These are phyloP conservation scores for Calonectris borealis DNA, from an alignment of 2,113 vertebrate genomes.

Conservation along the genomic window DNA sequence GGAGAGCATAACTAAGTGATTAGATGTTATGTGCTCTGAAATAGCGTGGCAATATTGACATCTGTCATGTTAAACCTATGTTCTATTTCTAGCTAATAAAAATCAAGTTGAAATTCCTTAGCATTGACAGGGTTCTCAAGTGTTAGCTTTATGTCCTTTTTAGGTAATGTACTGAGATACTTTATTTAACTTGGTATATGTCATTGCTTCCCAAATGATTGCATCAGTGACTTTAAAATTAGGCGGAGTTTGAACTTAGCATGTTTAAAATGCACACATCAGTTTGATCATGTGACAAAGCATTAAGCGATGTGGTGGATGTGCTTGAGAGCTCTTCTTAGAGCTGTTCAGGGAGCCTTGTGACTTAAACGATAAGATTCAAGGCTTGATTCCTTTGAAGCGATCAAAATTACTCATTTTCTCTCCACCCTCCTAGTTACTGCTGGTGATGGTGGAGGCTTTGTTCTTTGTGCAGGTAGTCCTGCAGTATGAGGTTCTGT, in stretches of 20 bases:
- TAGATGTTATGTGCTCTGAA: fast-evolving
- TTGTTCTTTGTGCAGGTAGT: not conserved
- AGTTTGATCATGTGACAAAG: not conserved
- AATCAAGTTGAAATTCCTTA: fast-evolving
- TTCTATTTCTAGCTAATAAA: fast-evolving
- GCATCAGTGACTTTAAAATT: not conserved
- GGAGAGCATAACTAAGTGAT: fast-evolving
- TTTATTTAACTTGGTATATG: not conserved
- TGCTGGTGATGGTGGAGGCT: not conserved
- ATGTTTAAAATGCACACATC: not conserved
- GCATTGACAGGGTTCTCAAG: not conserved
- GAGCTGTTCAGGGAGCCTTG: not conserved
- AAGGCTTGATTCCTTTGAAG: not conserved
- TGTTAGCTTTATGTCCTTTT: not conserved
- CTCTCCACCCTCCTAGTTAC: not conserved
- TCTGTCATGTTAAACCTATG: not conserved
- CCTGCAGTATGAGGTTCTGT: not conserved
- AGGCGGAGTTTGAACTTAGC: not conserved
- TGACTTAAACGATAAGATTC: not conserved
- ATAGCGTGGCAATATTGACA: not conserved
- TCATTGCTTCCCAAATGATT: not conserved
- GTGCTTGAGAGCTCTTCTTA: not conserved
- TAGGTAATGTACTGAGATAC: not conserved
- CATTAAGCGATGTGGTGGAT: not conserved
- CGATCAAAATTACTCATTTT: not conserved